Base-by-base conservation (phyloP, 2,113 vertebrate genomes). In the Oceanodroma tethys region DNA sequence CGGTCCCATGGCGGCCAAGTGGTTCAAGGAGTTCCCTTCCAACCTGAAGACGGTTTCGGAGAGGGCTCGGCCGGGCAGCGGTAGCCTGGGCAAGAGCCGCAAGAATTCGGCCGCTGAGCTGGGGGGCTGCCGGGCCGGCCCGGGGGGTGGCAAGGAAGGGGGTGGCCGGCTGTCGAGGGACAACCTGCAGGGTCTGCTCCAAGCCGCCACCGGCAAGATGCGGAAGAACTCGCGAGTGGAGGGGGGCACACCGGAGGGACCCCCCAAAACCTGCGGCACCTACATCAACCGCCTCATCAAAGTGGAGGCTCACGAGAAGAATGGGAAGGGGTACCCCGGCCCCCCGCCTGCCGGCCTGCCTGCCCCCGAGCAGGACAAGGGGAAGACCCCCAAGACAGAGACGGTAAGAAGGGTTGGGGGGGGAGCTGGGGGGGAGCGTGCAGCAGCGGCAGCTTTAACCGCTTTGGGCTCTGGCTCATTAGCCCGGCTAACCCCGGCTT, bases 261-360 rank as follows among this genome's bases (percentile, higher is more conserved):
- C 96, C 45, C 96, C 95, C 59, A 88, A 97, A 14, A 70, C 93
- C 55, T 98, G 98, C 29, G 98, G 99, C 85, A 98, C 98, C n/a
- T 99, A 99, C 97, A 99, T 99, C 96, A 99, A 98, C 98, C 98
- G 99, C 81, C 99, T 99, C 97, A 99, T 99, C 97, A 99, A 99
- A 94, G 99, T 99, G 97, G 99, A 99, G 50, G 78, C 98, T 7
- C 98, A 99, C 8, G 99, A 99, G 94, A 99, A 99, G 90, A 98
- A 97, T 1, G 97, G 98, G 13, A 99, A 98, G 88, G 94, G 96
- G 17, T 97, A 96, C 63, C 90, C 97, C 10, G 90, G 96, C 13
- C 2, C 85, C 17, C 40, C 75, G 2, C 96, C 94, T 18, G 26
- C 40, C 6, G 7, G 63, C 34, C 53, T 36, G 11, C 80, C 93